A percentile compares a stretch with the other conserved stretches of the same genome.
These are phyloP conservation scores for Atopsyche davidsoni DNA, from an alignment of 1,140 invertebrate genomes.

Conservation along the genomic window DNA sequence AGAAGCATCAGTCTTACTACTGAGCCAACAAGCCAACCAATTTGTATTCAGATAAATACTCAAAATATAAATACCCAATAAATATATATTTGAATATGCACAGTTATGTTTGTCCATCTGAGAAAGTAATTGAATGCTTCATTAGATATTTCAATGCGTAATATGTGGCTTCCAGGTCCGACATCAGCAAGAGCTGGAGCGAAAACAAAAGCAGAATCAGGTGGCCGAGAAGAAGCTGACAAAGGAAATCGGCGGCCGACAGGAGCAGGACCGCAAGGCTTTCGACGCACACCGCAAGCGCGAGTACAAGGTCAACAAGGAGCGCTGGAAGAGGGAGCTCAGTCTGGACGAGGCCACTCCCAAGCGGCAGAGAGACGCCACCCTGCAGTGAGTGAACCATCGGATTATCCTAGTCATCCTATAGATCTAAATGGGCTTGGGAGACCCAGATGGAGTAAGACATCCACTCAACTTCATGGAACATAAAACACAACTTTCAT, in stretches of 20 bases:
- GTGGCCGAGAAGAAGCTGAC: slow-evolving; percentile 87
- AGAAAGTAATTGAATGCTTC: not conserved
- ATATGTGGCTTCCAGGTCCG: slow-evolving; percentile 33
- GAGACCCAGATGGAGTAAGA: too few species aligned
- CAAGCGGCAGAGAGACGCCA: slow-evolving; percentile 86
- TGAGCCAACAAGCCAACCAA: too few species aligned
- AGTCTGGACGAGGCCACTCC: slow-evolving; percentile 87
- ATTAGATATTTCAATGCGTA: not conserved
- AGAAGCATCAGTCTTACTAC: too few species aligned
- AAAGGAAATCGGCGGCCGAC: slow-evolving; percentile 84
- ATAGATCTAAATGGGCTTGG: too few species aligned
- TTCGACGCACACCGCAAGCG: slow-evolving; percentile 91
- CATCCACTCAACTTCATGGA: too few species aligned
- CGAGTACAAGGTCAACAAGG: slow-evolving; percentile 97
- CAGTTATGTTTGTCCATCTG: too few species aligned
- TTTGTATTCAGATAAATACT: too few species aligned
- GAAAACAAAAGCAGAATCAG: slow-evolving; percentile 81
- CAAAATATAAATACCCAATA: too few species aligned
- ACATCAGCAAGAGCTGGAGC: slow-evolving; percentile 86
- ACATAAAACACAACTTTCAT: too few species aligned
- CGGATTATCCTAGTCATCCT: too few species aligned
- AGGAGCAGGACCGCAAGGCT: slow-evolving; percentile 80
- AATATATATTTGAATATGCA: too few species aligned
- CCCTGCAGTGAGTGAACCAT: slow-evolving; percentile 63
- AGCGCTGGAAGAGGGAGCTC: slow-evolving; percentile 90